Percentiles rank a stretch among this genome's conserved stretches.
Evolutionary conservation across 2,888 invertebrate species (phyloP).

Genomic region (Petrophora chlorosata): DNA sequence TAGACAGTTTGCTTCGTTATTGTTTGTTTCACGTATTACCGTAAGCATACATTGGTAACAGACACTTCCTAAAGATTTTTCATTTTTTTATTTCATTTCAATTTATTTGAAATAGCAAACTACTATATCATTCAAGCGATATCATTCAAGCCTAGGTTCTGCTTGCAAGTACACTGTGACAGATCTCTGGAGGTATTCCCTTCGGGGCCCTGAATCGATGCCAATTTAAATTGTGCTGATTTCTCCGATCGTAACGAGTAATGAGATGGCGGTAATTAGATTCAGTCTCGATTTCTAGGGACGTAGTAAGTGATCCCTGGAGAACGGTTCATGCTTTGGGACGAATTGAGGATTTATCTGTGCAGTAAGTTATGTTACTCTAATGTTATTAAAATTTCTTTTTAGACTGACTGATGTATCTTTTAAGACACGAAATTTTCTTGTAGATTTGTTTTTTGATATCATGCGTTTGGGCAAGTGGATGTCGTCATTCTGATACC

Average conservation of each 20-base stretch:
- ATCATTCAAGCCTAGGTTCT: neutral
- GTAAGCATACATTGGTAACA: no score
- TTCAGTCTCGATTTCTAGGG: conserved; percentile 47
- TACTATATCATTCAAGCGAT: no score
- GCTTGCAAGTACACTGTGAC: neutral
- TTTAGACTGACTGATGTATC: neutral
- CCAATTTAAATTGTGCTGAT: conserved; percentile 43
- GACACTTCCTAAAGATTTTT: no score
- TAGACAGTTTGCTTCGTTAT: no score
- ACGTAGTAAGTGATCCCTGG: conserved; percentile 25
- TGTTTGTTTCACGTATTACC: no score
- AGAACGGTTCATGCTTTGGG: conserved; percentile 10
- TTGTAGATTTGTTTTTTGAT: no score
- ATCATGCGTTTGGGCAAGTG: no score
- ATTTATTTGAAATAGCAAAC: no score
- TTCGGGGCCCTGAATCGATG: conserved; percentile 29
- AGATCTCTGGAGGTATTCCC: conserved; percentile 21
- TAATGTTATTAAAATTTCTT: neutral
- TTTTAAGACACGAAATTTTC: no score
- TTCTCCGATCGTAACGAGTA: conserved; percentile 62
- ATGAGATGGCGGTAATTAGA: conserved; percentile 69
- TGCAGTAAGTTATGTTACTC: neutral
- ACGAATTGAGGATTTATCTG: conserved; percentile 15
- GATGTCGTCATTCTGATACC: no score
- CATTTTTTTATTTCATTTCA: no score